Evolutionary conservation across 2,888 invertebrate genomes (phyloP).

Genomic region (Strigamia crassipes): DNA sequence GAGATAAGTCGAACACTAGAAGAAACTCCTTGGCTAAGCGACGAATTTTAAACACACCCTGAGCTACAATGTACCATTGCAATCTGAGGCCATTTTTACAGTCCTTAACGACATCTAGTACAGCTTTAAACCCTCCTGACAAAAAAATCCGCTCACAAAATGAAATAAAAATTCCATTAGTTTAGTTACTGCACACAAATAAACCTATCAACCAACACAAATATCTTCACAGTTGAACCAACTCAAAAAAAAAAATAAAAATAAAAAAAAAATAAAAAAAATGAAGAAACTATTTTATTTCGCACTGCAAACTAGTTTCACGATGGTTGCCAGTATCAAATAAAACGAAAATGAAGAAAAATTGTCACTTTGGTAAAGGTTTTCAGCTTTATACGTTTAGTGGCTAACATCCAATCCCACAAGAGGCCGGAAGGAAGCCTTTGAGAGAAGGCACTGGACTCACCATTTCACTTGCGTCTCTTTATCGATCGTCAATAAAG

Average conservation of each 20-base stretch:
- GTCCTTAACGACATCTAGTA: constrained; percentile 26
- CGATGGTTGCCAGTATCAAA: constrained; percentile 23
- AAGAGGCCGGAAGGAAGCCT: constrained; percentile 42
- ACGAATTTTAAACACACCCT: constrained; percentile 28
- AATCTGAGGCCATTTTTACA: constrained; percentile 24
- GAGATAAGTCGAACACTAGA: not conserved
- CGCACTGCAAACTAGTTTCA: constrained; percentile 10
- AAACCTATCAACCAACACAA: not conserved
- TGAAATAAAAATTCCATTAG: constrained; percentile 31
- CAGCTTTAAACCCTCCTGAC: not conserved
- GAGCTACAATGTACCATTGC: constrained; percentile 2
- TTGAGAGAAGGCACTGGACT: constrained; percentile 40
- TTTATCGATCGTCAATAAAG: constrained; percentile 35
- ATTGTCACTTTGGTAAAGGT: constrained; percentile 38
- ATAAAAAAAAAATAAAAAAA: not conserved
- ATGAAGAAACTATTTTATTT: not conserved
- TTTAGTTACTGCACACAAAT: not conserved
- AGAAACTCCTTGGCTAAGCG: constrained; percentile 12
- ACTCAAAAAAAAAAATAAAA: not conserved
- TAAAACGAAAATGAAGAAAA: constrained; percentile 40
- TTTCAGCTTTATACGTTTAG: constrained; percentile 40
- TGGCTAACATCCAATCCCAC: constrained; percentile 33
- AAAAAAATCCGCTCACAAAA: not conserved
- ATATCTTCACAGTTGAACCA: not conserved
- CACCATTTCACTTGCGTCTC: constrained; percentile 40